Evolutionary conservation across 2,888 invertebrate species (phyloP).

Genomic region (Trissolcus brochymenae): DNA sequence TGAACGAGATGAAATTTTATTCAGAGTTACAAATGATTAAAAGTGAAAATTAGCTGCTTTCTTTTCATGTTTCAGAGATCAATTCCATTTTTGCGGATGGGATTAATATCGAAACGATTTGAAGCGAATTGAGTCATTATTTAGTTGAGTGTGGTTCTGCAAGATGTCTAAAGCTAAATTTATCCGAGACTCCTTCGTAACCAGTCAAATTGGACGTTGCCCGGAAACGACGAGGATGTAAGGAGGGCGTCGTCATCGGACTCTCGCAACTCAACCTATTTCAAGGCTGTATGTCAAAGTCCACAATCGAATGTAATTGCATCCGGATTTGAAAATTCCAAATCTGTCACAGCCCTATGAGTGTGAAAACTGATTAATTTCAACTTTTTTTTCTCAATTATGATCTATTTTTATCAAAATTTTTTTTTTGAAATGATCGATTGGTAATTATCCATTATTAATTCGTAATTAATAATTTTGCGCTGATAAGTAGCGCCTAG

Average conservation of each 20-base stretch:
- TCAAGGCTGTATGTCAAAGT: constrained; percentile 39
- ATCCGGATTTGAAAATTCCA: constrained; percentile 40
- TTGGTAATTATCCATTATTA: background rate
- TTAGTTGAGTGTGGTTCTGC: constrained; percentile 30
- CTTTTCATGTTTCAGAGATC: no score
- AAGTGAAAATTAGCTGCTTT: no score
- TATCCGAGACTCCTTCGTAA: constrained; percentile 53
- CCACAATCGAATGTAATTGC: constrained; percentile 57
- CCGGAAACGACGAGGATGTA: constrained; percentile 55
- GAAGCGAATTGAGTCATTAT: constrained; percentile 35
- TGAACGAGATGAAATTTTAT: no score
- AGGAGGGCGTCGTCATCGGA: constrained; percentile 56
- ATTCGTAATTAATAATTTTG: constrained; percentile 11
- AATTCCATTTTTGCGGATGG: background rate
- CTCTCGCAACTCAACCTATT: constrained; percentile 36
- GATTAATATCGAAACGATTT: constrained; percentile 19
- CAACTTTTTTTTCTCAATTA: no score
- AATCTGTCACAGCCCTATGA: constrained; percentile 16
- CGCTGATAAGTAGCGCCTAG: constrained; percentile 19
- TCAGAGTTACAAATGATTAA: no score
- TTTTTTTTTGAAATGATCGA: background rate
- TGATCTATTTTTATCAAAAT: no score
- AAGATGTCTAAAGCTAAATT: constrained; percentile 32
- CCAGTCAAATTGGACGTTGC: constrained; percentile 60
- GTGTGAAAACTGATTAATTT: background rate